Evolutionary conservation across 2,888 invertebrate genomes (phyloP).

Genomic region (Tipula unca): DNA sequence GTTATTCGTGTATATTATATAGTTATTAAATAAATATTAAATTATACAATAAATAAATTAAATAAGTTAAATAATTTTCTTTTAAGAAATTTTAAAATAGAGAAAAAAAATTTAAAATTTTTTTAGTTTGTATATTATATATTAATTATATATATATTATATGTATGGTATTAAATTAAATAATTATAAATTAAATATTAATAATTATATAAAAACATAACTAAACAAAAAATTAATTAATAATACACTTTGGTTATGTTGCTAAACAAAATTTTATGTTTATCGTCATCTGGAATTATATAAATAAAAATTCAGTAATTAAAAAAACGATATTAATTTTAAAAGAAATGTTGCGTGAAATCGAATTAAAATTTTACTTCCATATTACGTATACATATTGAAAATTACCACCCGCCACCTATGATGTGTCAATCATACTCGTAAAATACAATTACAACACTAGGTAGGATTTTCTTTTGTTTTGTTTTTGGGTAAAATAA

Average conservation of each 20-base stretch:
- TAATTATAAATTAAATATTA: neutral
- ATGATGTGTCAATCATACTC: neutral
- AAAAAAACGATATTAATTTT: neutral
- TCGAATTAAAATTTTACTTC: neutral
- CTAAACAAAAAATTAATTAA: neutral
- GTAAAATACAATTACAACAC: neutral
- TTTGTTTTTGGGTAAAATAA: neutral
- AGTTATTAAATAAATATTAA: neutral
- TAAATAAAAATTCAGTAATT: neutral
- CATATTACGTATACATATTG: neutral
- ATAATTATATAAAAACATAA: neutral
- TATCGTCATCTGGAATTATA: slow-evolving; percentile 15
- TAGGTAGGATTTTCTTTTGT: neutral
- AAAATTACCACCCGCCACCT: neutral
- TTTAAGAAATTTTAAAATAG: neutral
- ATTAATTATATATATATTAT: neutral
- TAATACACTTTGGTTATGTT: slow-evolving; percentile 17
- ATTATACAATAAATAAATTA: neutral
- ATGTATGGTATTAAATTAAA: neutral
- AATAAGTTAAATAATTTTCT: neutral
- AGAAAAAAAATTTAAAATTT: neutral
- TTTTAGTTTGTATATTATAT: neutral
- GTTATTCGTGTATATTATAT: neutral
- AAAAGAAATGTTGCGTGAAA: neutral
- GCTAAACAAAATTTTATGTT: neutral